Percentiles rank a stretch among this genome's conserved stretches.
These are phyloP conservation scores for Thomomys bottae DNA, from an alignment of 2,113 vertebrate species.

Conservation along the genomic window DNA sequence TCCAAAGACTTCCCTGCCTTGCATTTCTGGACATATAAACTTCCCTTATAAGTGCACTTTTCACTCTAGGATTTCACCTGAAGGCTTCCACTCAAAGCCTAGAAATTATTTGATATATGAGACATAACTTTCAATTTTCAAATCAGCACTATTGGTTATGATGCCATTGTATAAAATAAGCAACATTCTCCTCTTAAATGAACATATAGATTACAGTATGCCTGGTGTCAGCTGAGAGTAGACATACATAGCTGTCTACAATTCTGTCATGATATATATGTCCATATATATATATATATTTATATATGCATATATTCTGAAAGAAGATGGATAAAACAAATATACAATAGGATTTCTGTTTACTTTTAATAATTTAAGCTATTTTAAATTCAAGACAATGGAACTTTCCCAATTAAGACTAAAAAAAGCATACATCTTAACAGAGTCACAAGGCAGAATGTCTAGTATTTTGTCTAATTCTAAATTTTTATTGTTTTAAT, in stretches of 20 bases:
- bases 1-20: background rate
- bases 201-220: background rate
- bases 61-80: background rate
- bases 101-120: background rate
- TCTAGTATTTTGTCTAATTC: conserved; percentile 5
- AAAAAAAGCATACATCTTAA: background rate
- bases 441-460: background rate
- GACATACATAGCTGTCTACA: background rate
- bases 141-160: conserved; percentile 24
- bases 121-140: conserved; percentile 6
- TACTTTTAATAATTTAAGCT: conserved; percentile 25
- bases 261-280: background rate
- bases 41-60: background rate
- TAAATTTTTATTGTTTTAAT: conserved; percentile 35
- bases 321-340: background rate
- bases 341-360: background rate
- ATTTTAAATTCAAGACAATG: conserved; percentile 37
- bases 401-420: conserved; percentile 20
- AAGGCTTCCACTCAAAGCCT: conserved; percentile 15
- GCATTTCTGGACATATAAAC: conserved; percentile 25
- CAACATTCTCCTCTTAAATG: conserved; percentile 48
- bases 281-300: too few relatives aligned
- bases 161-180: background rate
- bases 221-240: background rate
- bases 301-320: background rate